These are phyloP conservation scores for Hystrix brachyura DNA, from an alignment of 2,113 vertebrate species.

Conservation along the genomic window DNA sequence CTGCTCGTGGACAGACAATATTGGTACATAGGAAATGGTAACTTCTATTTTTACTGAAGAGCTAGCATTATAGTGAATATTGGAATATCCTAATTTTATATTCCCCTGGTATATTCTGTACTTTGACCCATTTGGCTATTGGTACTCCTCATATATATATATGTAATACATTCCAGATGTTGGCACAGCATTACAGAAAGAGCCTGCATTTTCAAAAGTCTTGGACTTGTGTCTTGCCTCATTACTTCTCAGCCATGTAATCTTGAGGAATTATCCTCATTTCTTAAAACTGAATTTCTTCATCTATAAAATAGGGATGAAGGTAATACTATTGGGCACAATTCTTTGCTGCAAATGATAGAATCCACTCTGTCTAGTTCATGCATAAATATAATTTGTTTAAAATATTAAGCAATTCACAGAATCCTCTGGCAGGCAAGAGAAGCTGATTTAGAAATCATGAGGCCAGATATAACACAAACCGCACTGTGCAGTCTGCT, in stretches of 20 bases:
- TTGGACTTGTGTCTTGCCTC: not conserved
- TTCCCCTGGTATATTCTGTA: not conserved
- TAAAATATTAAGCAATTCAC: conserved; percentile 62
- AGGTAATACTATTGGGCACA: not conserved
- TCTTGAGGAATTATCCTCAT: not conserved
- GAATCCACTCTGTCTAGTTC: not conserved
- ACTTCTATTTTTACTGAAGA: conserved; percentile 26
- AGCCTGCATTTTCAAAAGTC: conserved; percentile 2
- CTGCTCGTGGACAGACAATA: not conserved
- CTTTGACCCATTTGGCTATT: not conserved
- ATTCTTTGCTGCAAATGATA: conserved; percentile 24
- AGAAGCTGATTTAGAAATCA: conserved; percentile 30
- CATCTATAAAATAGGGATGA: conserved; percentile 8
- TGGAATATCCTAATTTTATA: conserved; percentile 40
- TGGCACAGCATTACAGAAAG: not conserved
- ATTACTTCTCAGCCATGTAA: not conserved
- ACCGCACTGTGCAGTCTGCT: not conserved
- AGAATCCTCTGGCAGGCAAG: conserved; percentile 17
- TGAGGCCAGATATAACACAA: conserved; percentile 59
- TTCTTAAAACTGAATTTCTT: conserved; percentile 51
- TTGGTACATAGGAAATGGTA: not conserved
- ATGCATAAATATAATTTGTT: conserved; percentile 45
- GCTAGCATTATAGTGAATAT: not conserved
- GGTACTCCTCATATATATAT: not conserved
- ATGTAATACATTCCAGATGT: not conserved